Evolutionary conservation across 1,140 invertebrate genomes (phyloP).

Genomic region (Cataglyphis hispanica): DNA sequence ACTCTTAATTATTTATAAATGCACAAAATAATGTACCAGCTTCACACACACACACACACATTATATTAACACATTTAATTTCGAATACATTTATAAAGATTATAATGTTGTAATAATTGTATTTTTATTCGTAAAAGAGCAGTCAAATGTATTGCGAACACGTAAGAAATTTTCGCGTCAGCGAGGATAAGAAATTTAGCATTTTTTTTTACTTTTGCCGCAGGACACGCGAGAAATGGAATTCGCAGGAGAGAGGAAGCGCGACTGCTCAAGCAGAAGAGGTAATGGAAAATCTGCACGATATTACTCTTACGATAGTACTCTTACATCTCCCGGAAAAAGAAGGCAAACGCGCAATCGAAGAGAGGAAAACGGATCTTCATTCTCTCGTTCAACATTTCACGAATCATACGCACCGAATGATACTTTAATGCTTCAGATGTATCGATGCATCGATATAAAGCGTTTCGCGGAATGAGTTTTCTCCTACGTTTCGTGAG

Average conservation of each 20-base stretch:
- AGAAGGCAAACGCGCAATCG: slow-evolving; percentile 18
- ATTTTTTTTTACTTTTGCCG: slow-evolving; percentile 38
- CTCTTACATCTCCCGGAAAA: slow-evolving; percentile 12
- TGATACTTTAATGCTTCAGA: slow-evolving; percentile 20
- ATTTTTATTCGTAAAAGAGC: background rate
- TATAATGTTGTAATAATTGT: too few species aligned
- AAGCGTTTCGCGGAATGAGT: background rate
- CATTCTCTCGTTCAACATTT: slow-evolving; percentile 10
- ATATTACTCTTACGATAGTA: slow-evolving; percentile 51
- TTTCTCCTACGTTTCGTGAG: background rate
- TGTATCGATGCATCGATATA: slow-evolving; percentile 12
- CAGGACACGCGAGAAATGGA: slow-evolving; percentile 25
- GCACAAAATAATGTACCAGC: too few species aligned
- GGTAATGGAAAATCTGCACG: slow-evolving; percentile 55
- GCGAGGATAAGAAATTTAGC: slow-evolving; percentile 28
- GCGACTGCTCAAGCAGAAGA: slow-evolving; percentile 12
- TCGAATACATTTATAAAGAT: too few species aligned
- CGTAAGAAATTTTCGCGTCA: background rate
- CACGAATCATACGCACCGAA: slow-evolving; percentile 14
- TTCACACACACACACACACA: too few species aligned
- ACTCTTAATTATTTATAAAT: too few species aligned
- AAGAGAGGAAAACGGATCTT: slow-evolving; percentile 7
- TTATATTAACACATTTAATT: too few species aligned
- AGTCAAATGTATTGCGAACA: slow-evolving; percentile 8
- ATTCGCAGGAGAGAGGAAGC: slow-evolving; percentile 17